Base-by-base conservation (phyloP, 2,888 invertebrate genomes). In the Volucella inflata region DNA sequence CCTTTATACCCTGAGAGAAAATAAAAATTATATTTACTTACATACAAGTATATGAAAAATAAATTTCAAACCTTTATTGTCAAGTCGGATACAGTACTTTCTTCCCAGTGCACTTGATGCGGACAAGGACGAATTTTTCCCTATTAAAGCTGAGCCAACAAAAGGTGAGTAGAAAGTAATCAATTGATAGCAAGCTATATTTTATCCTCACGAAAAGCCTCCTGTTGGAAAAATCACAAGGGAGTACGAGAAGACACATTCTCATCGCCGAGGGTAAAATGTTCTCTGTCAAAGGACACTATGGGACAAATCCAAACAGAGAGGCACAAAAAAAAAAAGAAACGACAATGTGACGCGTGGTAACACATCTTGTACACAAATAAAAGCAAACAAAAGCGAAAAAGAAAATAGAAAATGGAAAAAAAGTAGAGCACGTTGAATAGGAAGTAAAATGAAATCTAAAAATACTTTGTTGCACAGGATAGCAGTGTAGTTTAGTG, bases 341-440 rank as follows among this genome's bases (percentile, higher is more conserved):
- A 60, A 75, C 68, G 50, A 60, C 70, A 81, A 60, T 42, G 75
- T 81, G 80, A 72, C 60, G 76, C 67, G 76, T 85, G 65, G 76
- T 68, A 85, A 81, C 71, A 75, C 76, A 81, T 85, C 80, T 72
- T 75, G 75, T 76, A 84, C 84, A 84, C 75, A 80, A 76, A 83
- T 67, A 21, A 59, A 60, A 36, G 9, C 36, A 55, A 79, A 64
- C 68, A 57, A 75, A 67, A 55, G 12, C 11, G 12, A 8, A 21
- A 2, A 71, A 78, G 30, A 50, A 82, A 72, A 62, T 11, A 59
- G 48, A 68, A 50, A 55, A 8, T n/a, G 8, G 36, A 40, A 64
- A 44, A 62, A 57, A 38, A 51, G 16, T 44, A 65, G 9, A 30
- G 14, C 14, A 21, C 44, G 36, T 12, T 11, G 14, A 55, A n/a